Base-by-base conservation (phyloP, 2,888 invertebrate genomes). In the Xestobium rufovillosum region DNA sequence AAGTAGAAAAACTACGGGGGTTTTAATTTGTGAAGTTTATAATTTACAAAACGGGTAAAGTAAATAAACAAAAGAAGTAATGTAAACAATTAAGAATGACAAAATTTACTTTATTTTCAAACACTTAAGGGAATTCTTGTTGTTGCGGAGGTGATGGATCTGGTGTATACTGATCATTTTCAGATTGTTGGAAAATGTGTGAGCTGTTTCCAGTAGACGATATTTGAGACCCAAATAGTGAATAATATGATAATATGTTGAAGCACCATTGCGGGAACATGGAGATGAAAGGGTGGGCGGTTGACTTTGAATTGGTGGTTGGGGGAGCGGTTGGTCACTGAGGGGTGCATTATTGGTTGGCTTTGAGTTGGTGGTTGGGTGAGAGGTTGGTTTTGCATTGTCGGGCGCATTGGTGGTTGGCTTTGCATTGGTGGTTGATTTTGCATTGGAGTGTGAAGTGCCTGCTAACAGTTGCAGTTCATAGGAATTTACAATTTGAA, bases 231-330 rank as follows among this genome's bases (percentile, higher is more conserved):
- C 31, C 38, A 29, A 38, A 34, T 34, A 14, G 17, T 34, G 38
- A 38, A 38, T 38, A 34, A 29, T 27, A 38, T 34, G n/a, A n/a
- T n/a, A n/a, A n/a, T 28, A 27, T 23, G 29, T 34, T 29, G 34
- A 27, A 38, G 34, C 28, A 28, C 23, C 28, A 14, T 38, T 28
- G 29, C 12, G 34, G 27, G 38, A 38, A 19, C 23, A 34, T 29
- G 14, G 25, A 15, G 27, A 31, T 27, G 19, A 35, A 35, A 30
- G 16, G 31, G 25, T 14, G 10, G 30, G 27, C 25, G 8, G 32
- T 25, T 17, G 26, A 19, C 16, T 16, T n/a, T 33, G 26, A 17
- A 11, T 10, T 6, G 28, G 10, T 8, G 28, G 6, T 11, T 8
- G 28, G 8, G n/a, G n/a, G n/a, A n/a, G n/a, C n/a, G n/a, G n/a